Evolutionary conservation across 2,888 invertebrate species (phyloP), one percentile per base, ranked within the genome.

Genomic region (Cryptus viduatorius): DNA sequence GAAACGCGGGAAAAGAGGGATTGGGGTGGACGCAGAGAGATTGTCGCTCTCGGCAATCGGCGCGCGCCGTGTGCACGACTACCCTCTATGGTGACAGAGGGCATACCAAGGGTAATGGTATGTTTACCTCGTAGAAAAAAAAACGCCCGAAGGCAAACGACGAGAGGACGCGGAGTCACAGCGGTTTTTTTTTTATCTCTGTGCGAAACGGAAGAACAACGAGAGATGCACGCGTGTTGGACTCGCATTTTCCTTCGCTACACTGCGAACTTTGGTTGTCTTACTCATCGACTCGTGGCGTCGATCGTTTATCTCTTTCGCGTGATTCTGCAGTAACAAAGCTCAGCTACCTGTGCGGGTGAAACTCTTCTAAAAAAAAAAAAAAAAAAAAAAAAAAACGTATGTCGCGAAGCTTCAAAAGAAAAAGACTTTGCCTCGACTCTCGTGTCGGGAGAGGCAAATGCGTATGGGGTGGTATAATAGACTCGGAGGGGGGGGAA

Each of bases 71-170:
- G 19, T 16, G 24, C 14, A 24, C 68, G 68, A 68, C 44, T 24
- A 44, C 16, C 61, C 46, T 24, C 16, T 59, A 19, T 12, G 46
- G 65, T 29, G 53, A 53, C 31, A 68, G 69, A 59, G 29, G 19
- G 69, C 59, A 42, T 14, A n/a, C 46, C 3, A 10, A 14, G 46
- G 61, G 46, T 61, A 48, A 61, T 61, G 61, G 46, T 31, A 48
- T 73, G 73, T 73, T 73, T 73, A 31, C 73, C 59, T 46, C 16
- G 61, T 73, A 4, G 73, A 73, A 31, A 61, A 61, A 29, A 29
- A 37, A 4, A n/a, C n/a, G 46, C 59, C 59, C 44, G 72, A 29
- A 73, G 73, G 61, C 61, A 64, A 73, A 46, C 59, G 59, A 59
- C 31, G 46, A 29, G 48, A 14, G 72, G 67, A 65, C 64, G 65